These are phyloP conservation scores for Norana najaformis DNA, from an alignment of 2,888 invertebrate species.

Conservation along the genomic window DNA sequence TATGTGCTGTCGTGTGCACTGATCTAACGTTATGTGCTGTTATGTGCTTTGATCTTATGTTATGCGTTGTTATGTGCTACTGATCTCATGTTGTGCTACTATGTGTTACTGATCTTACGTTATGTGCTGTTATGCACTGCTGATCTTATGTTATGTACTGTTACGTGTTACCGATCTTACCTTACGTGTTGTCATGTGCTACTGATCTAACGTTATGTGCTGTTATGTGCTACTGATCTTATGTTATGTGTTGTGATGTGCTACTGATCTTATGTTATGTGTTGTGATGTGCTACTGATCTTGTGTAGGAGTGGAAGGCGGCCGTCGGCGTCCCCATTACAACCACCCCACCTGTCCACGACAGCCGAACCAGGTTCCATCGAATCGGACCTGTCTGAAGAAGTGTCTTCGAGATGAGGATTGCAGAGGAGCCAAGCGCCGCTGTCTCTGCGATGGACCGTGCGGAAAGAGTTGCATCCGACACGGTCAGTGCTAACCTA, in stretches of 20 bases:
- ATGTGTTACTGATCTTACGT: too few species aligned
- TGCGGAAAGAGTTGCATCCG: conserved; percentile 97
- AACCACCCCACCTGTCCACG: conserved; percentile 28
- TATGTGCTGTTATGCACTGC: background rate
- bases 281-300: background rate
- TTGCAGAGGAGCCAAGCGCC: conserved; percentile 78
- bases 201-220: too few species aligned
- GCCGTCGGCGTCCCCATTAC: background rate
- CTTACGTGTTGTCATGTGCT: too few species aligned
- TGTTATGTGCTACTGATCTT: too few species aligned
- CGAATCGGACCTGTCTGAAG: conserved; percentile 75
- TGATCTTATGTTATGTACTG: too few species aligned
- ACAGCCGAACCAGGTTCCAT: background rate
- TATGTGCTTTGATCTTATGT: too few species aligned
- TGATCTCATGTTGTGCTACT: background rate
- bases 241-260: too few species aligned
- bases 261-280: background rate
- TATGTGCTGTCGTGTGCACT: too few species aligned
- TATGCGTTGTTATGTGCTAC: background rate
- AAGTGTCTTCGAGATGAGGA: conserved; percentile 91
- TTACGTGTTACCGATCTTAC: too few species aligned
- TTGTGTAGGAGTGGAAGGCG: background rate
- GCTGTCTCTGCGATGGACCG: conserved; percentile 89
- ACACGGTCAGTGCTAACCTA: conserved; percentile 71
- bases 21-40: too few species aligned